Evolutionary conservation across 1,140 invertebrate species (phyloP), one percentile per base, ranked within the genome.

Genomic region (Drosophila pseudoobscura): DNA sequence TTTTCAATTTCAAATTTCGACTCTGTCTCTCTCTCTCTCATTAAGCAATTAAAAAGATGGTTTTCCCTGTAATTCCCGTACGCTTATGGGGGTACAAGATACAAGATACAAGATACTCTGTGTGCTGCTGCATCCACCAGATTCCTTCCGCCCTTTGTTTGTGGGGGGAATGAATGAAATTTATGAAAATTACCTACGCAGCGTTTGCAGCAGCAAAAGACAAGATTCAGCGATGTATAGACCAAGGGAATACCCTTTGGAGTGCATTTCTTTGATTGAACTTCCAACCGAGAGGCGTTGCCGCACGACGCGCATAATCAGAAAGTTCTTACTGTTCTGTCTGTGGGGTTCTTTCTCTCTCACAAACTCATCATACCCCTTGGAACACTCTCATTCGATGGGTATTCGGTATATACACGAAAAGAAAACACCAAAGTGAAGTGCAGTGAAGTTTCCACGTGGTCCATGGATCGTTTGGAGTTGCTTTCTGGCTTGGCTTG

Each of bases 151-250:
- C 35, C 35, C 11, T 13, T 13, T 39, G 35, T 11, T 13, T 39
- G 35, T 39, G 35, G 35, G 35, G 35, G 55, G 20, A 53, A 56
- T 79, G 47, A 88, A 88, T 88, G 83, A 78, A 73, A 85, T 79
- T 83, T 77, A 79, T 76, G 72, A 71, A 78, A 66, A 88, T 74
- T 88, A 87, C 82, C 82, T 88, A 88, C 83, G 78, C 82, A 69
- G 59, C 52, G 82, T 63, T 75, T 62, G 60, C 71, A 79, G 60
- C 58, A 65, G 64, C 29, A 60, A 57, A 17, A 64, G 26, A 13
- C 11, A 44, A 55, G 39, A 17, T 20, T 13, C 15, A 56, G 45
- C 11, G 44, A 31, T 47, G 39, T 39, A 39, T 39, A 1, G 35
- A 13, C 11, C 2, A 5, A 5, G 11, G 3, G 3, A 11, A 39